Evolutionary conservation across 1,140 invertebrate genomes (phyloP).

Genomic region (Plutomurus gul): DNA sequence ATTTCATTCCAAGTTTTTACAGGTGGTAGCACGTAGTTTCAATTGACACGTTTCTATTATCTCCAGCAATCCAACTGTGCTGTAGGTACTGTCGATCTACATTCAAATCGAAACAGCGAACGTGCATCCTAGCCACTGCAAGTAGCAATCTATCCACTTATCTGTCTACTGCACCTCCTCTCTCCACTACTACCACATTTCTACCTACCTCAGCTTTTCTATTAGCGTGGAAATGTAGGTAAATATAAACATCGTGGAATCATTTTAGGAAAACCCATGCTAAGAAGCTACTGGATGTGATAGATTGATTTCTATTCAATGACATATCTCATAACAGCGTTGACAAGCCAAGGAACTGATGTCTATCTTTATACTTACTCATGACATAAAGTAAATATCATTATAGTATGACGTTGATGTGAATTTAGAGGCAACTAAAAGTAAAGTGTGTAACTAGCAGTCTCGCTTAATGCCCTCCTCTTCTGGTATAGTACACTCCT

Average conservation of each 20-base stretch:
- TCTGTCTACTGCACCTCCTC: too few species aligned
- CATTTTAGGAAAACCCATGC: background rate
- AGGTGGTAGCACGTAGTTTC: too few species aligned
- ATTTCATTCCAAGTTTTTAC: background rate
- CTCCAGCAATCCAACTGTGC: too few species aligned
- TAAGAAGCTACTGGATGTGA: background rate
- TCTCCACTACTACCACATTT: too few species aligned
- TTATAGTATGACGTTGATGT: background rate
- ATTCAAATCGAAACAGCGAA: too few species aligned
- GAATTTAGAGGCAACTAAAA: background rate
- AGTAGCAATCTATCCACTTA: too few species aligned
- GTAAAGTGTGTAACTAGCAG: background rate
- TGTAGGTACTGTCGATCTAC: too few species aligned
- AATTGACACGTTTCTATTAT: too few species aligned
- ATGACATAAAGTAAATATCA: background rate
- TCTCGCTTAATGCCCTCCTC: background rate
- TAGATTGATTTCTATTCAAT: slow-evolving; percentile 22
- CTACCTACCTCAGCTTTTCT: too few species aligned
- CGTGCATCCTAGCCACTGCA: too few species aligned
- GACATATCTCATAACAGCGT: background rate
- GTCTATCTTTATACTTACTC: slow-evolving; percentile 10
- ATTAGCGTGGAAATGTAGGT: too few species aligned
- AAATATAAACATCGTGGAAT: background rate
- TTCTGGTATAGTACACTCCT: background rate
- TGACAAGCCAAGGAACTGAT: slow-evolving; percentile 9